Conservation (phyloP, 2,797 vertebrate genomes). For the Enteromius thamalakanensis region DNA sequence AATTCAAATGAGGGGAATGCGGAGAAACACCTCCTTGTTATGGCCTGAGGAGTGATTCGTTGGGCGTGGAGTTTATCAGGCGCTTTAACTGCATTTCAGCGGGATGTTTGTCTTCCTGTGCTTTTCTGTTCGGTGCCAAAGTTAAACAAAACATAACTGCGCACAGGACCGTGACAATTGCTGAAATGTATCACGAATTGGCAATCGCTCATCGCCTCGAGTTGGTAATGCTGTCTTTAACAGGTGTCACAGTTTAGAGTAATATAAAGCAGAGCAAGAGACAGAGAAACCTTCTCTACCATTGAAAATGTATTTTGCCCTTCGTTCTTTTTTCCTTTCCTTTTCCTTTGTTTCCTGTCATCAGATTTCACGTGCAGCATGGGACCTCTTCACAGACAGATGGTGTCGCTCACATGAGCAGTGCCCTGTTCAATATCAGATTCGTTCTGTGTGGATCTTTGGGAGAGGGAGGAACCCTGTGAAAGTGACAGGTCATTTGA, state of each 20-base stretch:
- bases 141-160: slow-evolving; percentile 73
- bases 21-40: slow-evolving; percentile 51
- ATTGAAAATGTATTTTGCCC: slow-evolving; percentile 24
- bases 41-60: slow-evolving; percentile 58
- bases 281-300: neutral
- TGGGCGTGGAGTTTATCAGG: slow-evolving; percentile 48
- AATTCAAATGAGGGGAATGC: slow-evolving; percentile 9
- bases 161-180: slow-evolving; percentile 70
- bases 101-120: slow-evolving; percentile 73
- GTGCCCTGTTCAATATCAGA: slow-evolving; percentile 39
- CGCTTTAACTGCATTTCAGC: slow-evolving; percentile 63
- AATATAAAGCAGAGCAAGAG: slow-evolving; percentile 67
- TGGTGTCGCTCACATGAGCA: slow-evolving; percentile 44
- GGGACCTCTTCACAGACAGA: slow-evolving; percentile 38
- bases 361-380: slow-evolving; percentile 30
- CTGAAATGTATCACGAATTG: slow-evolving; percentile 73
- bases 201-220: slow-evolving; percentile 70
- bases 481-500: slow-evolving; percentile 43
- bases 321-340: neutral
- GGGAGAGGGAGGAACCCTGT: slow-evolving; percentile 32
- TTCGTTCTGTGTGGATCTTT: slow-evolving; percentile 26
- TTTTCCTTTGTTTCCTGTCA: slow-evolving; percentile 38
- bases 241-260: slow-evolving; percentile 73
- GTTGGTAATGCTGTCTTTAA: slow-evolving; percentile 70
- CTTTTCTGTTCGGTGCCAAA: slow-evolving; percentile 68